These are phyloP conservation scores for Hemichromis elongatus DNA, from an alignment of 2,113 vertebrate genomes.

Conservation along the genomic window DNA sequence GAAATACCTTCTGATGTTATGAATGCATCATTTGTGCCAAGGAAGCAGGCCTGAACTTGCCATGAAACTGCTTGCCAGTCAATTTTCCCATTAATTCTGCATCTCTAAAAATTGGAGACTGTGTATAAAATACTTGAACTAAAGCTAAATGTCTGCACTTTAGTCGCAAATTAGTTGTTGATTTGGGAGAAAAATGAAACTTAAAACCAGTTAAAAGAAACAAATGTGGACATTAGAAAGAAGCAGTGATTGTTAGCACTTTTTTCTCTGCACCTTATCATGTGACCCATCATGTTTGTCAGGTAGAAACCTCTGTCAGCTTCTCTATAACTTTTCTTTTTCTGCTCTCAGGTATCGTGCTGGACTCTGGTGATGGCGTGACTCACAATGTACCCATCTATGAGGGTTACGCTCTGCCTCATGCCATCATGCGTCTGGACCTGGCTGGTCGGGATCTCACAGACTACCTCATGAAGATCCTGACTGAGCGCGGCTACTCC, in stretches of 20 bases:
- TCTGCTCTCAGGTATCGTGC: constrained; percentile 80
- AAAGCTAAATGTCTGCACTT: background rate
- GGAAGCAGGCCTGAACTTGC: too few relatives aligned
- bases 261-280: background rate
- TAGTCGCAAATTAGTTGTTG: rapidly evolving
- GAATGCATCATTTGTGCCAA: too few relatives aligned
- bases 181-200: background rate
- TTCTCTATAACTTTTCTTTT: background rate
- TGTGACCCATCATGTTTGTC: background rate
- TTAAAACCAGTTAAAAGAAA: background rate
- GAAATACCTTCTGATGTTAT: too few relatives aligned
- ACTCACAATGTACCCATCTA: background rate
- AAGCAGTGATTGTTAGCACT: background rate
- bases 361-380: background rate
- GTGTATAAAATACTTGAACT: background rate
- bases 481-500: constrained; percentile 84
- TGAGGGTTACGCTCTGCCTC: background rate
- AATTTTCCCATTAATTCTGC: rapidly evolving
- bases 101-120: background rate
- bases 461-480: background rate
- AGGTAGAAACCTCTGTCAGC: background rate
- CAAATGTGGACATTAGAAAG: background rate
- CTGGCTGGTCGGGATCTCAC: background rate
- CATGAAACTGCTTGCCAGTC: too few relatives aligned
- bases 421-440: background rate